Conservation (phyloP, 2,113 vertebrate genomes). For the Opisthocomus hoazin region DNA sequence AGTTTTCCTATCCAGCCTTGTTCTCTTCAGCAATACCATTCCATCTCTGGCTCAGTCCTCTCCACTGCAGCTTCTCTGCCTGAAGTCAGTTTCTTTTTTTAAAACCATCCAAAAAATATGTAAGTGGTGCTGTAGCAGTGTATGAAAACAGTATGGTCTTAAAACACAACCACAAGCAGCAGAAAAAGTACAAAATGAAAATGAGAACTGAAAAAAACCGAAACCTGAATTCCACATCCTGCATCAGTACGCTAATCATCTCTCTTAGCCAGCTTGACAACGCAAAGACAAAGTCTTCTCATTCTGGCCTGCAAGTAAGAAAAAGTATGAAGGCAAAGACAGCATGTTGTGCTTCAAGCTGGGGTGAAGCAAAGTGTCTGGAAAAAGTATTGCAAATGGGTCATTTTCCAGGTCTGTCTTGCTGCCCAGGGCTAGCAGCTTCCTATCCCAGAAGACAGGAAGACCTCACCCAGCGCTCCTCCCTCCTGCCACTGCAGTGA, state of each 20-base stretch:
- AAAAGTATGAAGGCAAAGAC: neutral
- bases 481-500: fast-evolving
- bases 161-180: neutral
- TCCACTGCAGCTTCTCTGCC: neutral
- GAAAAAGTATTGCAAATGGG: neutral
- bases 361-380: neutral
- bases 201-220: neutral
- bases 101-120: neutral
- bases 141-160: neutral
- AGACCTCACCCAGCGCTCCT: neutral
- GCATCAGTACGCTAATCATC: fast-evolving
- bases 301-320: neutral
- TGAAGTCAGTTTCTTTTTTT: neutral
- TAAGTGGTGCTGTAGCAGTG: neutral
- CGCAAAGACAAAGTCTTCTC: neutral
- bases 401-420: neutral
- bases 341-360: neutral
- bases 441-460: neutral
- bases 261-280: neutral
- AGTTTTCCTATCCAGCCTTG: neutral
- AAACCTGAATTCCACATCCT: neutral
- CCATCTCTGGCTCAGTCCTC: neutral
- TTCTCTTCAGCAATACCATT: neutral
- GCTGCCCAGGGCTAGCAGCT: neutral
- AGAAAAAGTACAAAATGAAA: neutral